A percentile compares a stretch with the other conserved stretches of the same genome.
phyloP scores from a whole-genome alignment of 2,888 invertebrate genomes.

The Epinotia ramella region DNA sequence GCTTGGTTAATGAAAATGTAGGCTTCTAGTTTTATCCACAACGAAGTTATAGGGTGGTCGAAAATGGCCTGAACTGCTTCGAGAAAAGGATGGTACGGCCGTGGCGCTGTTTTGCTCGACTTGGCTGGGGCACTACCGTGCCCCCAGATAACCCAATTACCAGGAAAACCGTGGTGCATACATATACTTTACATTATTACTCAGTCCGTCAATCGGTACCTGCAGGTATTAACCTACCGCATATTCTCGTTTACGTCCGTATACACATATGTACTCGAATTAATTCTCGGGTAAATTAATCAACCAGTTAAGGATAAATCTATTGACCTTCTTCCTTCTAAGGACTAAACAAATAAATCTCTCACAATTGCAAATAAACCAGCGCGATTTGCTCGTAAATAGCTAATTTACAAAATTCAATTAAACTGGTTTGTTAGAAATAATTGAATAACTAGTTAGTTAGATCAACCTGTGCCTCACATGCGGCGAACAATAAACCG shows the following conservation, averaged over 20 bases:
- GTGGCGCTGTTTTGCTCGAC: too few species aligned
- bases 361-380: conserved; percentile 39
- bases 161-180: not conserved
- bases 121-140: too few species aligned
- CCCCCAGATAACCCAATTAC: too few species aligned
- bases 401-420: conserved; percentile 42
- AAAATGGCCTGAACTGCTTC: too few species aligned
- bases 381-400: conserved; percentile 36
- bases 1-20: too few species aligned
- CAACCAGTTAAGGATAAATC: conserved; percentile 32
- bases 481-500: conserved; percentile 77
- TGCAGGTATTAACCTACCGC: not conserved
- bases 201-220: not conserved
- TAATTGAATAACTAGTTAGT: conserved; percentile 38
- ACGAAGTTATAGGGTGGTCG: too few species aligned
- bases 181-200: not conserved
- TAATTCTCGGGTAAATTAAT: conserved; percentile 28
- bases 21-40: too few species aligned
- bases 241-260: not conserved
- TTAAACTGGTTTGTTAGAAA: conserved; percentile 43
- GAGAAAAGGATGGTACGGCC: too few species aligned
- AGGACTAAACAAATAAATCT: conserved; percentile 34
- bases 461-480: conserved; percentile 59
- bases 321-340: conserved; percentile 32
- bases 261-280: conserved; percentile 21